A percentile compares a stretch with the other conserved stretches of the same genome.
Evolutionary conservation across 2,113 vertebrate species (phyloP).

Genomic region (Mus pahari): DNA sequence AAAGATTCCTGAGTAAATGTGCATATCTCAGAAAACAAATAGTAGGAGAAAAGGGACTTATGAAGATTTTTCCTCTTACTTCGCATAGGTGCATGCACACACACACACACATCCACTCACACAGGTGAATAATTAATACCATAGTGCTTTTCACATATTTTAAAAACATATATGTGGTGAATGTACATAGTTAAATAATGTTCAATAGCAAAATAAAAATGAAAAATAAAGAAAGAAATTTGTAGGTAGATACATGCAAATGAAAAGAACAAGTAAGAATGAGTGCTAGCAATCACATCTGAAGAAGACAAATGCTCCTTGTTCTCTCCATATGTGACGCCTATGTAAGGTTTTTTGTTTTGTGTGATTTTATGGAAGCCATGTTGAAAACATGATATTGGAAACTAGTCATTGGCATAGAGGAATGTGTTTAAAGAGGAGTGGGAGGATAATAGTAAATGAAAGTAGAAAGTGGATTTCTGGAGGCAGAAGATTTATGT

Average conservation of each 20-base stretch:
- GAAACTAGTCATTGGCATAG: not conserved
- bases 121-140: not conserved
- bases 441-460: not conserved
- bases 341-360: not conserved
- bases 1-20: too few species aligned
- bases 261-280: not conserved
- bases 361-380: not conserved
- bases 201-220: not conserved
- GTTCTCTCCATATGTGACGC: rapidly evolving
- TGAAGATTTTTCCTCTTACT: too few species aligned
- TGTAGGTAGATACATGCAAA: not conserved
- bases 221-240: too few species aligned
- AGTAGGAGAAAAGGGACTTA: too few species aligned
- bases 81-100: too few species aligned
- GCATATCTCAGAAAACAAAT: too few species aligned
- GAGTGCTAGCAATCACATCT: not conserved
- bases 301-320: not conserved
- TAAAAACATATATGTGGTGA: not conserved
- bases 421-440: not conserved
- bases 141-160: not conserved
- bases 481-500: too few species aligned
- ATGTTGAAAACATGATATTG: not conserved
- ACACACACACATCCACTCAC: too few species aligned
- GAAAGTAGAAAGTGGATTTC: not conserved
- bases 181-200: not conserved